Conservation (phyloP, 2,888 invertebrate genomes). For the Idaea biselata region DNA sequence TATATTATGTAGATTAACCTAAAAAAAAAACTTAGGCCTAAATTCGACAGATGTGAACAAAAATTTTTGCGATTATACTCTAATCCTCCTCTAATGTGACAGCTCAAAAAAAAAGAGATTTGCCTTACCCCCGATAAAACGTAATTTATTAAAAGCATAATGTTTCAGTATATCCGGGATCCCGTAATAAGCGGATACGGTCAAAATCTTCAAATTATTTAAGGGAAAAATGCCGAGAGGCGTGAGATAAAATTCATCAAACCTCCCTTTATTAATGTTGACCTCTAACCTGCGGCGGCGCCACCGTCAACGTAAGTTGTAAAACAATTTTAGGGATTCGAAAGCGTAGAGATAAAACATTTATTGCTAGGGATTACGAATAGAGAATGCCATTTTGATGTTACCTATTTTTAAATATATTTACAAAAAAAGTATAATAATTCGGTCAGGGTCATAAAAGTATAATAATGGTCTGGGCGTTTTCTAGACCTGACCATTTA, state of each 20-base stretch:
- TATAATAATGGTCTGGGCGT: too few relatives aligned
- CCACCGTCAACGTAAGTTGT: background rate
- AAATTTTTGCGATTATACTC: too few relatives aligned
- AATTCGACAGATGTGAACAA: too few relatives aligned
- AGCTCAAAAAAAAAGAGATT: background rate
- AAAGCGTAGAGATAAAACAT: conserved; percentile 24
- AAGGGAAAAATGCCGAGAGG: conserved; percentile 34
- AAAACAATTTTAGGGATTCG: conserved; percentile 12
- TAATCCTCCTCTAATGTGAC: background rate
- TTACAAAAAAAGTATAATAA: too few relatives aligned
- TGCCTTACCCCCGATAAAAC: background rate
- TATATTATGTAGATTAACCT: too few relatives aligned
- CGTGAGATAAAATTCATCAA: conserved; percentile 39
- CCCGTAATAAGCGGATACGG: conserved; percentile 22
- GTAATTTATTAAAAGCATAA: conserved; percentile 1
- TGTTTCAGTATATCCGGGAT: conserved; percentile 11
- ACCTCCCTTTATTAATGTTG: conserved; percentile 37
- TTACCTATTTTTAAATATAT: too few relatives aligned
- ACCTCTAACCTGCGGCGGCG: conserved; percentile 22
- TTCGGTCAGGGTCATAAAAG: too few relatives aligned
- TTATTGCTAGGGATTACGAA: background rate
- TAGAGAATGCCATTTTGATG: background rate
- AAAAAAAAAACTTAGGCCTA: too few relatives aligned
- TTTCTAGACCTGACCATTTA: too few relatives aligned
- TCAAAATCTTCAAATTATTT: conserved; percentile 32